phyloP scores from a whole-genome alignment of 1,140 invertebrate genomes.

The Aphelinus atriplicis region DNA sequence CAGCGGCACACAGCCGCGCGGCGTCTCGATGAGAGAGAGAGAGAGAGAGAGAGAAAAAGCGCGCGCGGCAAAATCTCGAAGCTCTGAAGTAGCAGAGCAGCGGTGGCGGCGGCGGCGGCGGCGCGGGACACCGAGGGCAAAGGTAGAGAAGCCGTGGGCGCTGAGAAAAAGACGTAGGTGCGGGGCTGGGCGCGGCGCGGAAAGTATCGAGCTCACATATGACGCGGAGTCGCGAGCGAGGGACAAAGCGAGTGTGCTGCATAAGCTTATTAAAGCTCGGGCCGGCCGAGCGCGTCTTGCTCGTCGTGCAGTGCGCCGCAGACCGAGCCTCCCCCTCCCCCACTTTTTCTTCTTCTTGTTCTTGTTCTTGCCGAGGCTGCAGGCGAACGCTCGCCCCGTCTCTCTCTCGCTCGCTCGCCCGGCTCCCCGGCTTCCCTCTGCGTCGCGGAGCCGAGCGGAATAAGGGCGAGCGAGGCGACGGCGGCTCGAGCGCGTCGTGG shows the following conservation, averaged over 20 bases:
- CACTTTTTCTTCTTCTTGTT: not conserved
- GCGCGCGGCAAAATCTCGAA: too few species aligned
- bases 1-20: too few species aligned
- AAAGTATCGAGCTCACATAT: too few species aligned
- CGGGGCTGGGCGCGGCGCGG: too few species aligned
- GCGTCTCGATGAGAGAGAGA: not conserved
- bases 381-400: constrained; percentile 1
- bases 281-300: constrained; percentile 26
- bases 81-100: too few species aligned
- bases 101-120: too few species aligned
- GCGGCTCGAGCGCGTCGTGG: constrained; percentile 21
- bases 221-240: constrained; percentile 4
- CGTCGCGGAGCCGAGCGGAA: not conserved
- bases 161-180: too few species aligned
- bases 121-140: too few species aligned
- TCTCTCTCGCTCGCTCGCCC: not conserved
- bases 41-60: not conserved
- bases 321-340: not conserved
- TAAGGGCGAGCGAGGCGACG: not conserved
- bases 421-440: not conserved
- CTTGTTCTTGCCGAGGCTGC: constrained; percentile 4
- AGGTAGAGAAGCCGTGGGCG: too few species aligned
- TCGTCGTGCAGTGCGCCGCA: not conserved
- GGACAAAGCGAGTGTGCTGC: constrained; percentile 52
- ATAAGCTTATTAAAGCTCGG: constrained; percentile 62